Conservation (phyloP, 1,140 invertebrate species). For the Papilio dardanus region DNA sequence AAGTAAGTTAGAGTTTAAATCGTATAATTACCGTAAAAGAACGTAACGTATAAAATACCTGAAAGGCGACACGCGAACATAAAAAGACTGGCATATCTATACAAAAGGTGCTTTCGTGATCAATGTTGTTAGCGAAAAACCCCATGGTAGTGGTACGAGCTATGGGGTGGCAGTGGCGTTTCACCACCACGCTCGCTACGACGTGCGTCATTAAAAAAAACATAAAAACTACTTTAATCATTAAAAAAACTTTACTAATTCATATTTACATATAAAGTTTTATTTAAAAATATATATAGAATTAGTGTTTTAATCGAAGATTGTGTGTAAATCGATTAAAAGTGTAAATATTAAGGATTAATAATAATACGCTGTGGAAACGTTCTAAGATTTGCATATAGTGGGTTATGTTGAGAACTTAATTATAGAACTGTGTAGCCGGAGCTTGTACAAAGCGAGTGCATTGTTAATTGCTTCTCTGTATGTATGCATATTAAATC, state of each 20-base stretch:
- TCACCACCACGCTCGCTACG: slow-evolving; percentile 59
- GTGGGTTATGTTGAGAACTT: not conserved
- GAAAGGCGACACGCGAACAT: slow-evolving; percentile 4
- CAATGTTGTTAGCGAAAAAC: slow-evolving; percentile 45
- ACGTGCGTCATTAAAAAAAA: slow-evolving; percentile 57
- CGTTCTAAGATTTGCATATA: not conserved
- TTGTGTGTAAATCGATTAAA: not conserved
- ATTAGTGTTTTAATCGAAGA: not conserved
- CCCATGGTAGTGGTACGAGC: slow-evolving; percentile 44
- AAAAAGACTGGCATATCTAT: not conserved
- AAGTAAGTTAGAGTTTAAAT: no score
- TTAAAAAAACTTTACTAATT: not conserved
- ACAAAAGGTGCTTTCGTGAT: slow-evolving; percentile 42
- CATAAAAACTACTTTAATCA: slow-evolving; percentile 38
- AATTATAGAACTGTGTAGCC: not conserved
- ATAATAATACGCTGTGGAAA: not conserved
- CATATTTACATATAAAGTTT: not conserved
- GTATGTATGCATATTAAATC: not conserved
- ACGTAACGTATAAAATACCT: not conserved
- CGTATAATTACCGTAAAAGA: not conserved
- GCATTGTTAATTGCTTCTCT: not conserved
- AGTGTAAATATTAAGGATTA: not conserved
- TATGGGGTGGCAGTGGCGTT: slow-evolving; percentile 61
- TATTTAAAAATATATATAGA: no score
- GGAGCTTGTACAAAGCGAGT: slow-evolving; percentile 1